A percentile compares a stretch with the other conserved stretches of the same genome.
These are phyloP conservation scores for Leptobrachium leishanense DNA, from an alignment of 2,113 vertebrate genomes.

Conservation along the genomic window DNA sequence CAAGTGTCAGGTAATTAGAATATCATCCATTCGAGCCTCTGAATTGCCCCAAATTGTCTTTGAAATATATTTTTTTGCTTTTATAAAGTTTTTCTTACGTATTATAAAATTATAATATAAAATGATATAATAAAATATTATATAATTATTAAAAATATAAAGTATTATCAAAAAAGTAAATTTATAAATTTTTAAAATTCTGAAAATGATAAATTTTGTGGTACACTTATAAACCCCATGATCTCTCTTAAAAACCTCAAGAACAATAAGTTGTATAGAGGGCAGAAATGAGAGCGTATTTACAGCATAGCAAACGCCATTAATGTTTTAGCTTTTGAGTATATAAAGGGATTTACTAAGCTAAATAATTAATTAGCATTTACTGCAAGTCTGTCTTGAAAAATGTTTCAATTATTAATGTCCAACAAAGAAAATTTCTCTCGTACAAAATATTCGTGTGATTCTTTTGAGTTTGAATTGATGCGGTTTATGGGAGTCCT, in stretches of 20 bases:
- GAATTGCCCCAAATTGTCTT: too few species aligned
- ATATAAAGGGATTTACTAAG: slow-evolving; percentile 43
- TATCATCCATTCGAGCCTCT: too few species aligned
- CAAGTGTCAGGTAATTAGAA: too few species aligned
- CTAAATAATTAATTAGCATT: slow-evolving; percentile 47
- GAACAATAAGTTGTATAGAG: slow-evolving; percentile 22
- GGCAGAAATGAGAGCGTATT: slow-evolving; percentile 13
- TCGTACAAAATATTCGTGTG: slow-evolving; percentile 12
- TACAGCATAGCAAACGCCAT: slow-evolving; percentile 30
- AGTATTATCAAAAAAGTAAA: too few species aligned
- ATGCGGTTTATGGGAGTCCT: not conserved
- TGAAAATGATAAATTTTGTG: too few species aligned
- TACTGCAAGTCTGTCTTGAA: slow-evolving; percentile 38
- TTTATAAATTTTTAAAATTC: too few species aligned
- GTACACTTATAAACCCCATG: too few species aligned
- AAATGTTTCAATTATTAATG: slow-evolving; percentile 46
- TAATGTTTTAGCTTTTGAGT: slow-evolving; percentile 46
- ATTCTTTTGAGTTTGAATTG: slow-evolving; percentile 16
- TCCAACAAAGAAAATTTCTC: slow-evolving; percentile 30
- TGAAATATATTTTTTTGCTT: too few species aligned
- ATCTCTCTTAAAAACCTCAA: not conserved
- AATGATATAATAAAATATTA: too few species aligned
- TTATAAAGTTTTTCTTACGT: too few species aligned
- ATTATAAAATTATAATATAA: too few species aligned
- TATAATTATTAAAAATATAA: too few species aligned